Evolutionary conservation across 2,113 vertebrate species (phyloP), one percentile per base, ranked within the genome.

Genomic region (Myotis davidii): DNA sequence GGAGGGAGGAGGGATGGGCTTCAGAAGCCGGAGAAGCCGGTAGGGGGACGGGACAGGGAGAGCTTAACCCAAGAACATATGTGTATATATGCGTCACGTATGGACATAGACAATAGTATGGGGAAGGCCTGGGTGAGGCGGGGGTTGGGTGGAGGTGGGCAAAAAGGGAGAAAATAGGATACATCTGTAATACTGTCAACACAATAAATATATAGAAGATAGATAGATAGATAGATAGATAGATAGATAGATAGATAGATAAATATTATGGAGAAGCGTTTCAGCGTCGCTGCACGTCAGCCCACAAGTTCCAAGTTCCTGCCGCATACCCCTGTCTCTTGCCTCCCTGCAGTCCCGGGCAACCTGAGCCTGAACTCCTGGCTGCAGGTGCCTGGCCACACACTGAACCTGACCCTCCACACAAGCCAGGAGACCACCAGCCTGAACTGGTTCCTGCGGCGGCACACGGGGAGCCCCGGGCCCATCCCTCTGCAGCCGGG

Each of bases 391-490:
- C 88, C 86, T 0, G 94, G 87, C 3, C 10, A 52, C 50, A 90
- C 85, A 0, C 48, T 98, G 69, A 88, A 48, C 1, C 88, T 98
- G 67, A 96, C 90, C 70, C 93, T 98, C 56, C 5, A 45, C 48
- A 48, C 85, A 0, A 72, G 18, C 25, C 89, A 87, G 0, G 67
- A 96, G 11, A 91, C 94, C 82, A 91, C 95, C 3, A 6, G 93
- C 3, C 61, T 98, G 61, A 64, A 2, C 17, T 97, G 97, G 97
- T 92, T 93, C 85, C 74, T 97, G 96, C 18, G 25, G 92, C 76
- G 25, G 93, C 72, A 1, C 7, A 5, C 27, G 2, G 32, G 73
- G 50, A 91, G n/a, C 6, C 1, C 20, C 34, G 59, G 9, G 0
- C 64, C 42, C 32, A 37, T 88, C 70, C 12, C 77, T 9, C 94